These are phyloP conservation scores for Panagrolaimus sp. DNA, from an alignment of 1,140 invertebrate genomes.

Conservation along the genomic window DNA sequence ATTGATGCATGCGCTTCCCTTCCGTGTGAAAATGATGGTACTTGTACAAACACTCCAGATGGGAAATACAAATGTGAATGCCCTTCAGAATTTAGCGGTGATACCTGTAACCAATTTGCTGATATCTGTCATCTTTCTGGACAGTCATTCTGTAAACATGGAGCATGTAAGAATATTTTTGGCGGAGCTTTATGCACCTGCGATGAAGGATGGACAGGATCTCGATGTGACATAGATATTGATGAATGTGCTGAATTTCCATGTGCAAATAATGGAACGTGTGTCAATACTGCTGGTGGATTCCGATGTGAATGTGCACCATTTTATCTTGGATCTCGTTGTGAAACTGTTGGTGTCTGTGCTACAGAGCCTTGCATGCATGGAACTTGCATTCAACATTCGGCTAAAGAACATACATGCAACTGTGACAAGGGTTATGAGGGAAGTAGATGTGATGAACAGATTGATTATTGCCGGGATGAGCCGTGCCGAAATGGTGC, in stretches of 20 bases:
- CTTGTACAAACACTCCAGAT: not conserved
- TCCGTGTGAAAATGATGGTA: not conserved
- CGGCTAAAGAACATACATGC: slow-evolving; percentile 50
- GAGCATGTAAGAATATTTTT: slow-evolving; percentile 25
- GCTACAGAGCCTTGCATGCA: slow-evolving; percentile 41
- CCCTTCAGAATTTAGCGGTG: not conserved
- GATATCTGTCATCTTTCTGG: not conserved
- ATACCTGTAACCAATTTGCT: not conserved
- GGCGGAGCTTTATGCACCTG: slow-evolving; percentile 41
- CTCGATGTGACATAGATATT: slow-evolving; percentile 29
- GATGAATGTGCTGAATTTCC: slow-evolving; percentile 45
- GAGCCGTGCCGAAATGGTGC: slow-evolving; percentile 51
- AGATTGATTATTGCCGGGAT: slow-evolving; percentile 50
- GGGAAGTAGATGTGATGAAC: slow-evolving; percentile 58
- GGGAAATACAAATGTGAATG: not conserved
- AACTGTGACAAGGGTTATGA: slow-evolving; percentile 56
- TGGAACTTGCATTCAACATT: slow-evolving; percentile 48
- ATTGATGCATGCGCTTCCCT: not conserved
- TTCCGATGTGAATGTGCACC: slow-evolving; percentile 43
- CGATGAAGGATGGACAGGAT: slow-evolving; percentile 38
- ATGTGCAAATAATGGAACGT: slow-evolving; percentile 47
- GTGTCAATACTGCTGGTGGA: slow-evolving; percentile 26
- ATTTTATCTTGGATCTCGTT: slow-evolving; percentile 42
- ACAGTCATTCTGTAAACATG: slow-evolving; percentile 2
- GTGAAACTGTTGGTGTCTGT: slow-evolving; percentile 48